These are phyloP conservation scores for Actenoides hombroni DNA, from an alignment of 2,113 vertebrate species.

Conservation along the genomic window DNA sequence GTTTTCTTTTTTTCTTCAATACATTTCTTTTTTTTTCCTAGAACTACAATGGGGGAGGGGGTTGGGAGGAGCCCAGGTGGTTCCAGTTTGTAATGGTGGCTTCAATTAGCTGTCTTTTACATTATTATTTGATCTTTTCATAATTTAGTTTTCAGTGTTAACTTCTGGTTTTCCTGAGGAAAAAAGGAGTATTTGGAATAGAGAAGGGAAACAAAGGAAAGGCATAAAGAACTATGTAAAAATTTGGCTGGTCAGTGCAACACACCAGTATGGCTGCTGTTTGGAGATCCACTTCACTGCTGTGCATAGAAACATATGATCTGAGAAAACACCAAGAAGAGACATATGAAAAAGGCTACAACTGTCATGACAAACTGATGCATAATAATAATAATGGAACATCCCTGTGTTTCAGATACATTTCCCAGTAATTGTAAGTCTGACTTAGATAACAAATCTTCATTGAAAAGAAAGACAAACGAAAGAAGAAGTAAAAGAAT, in stretches of 20 bases:
- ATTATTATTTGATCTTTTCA: not conserved
- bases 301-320: not conserved
- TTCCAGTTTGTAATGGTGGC: not conserved
- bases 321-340: not conserved
- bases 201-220: not conserved
- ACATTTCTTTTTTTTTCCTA: not conserved
- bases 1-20: not conserved
- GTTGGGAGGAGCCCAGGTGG: rapidly evolving
- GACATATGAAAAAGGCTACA: not conserved
- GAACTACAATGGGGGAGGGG: not conserved
- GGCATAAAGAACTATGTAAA: not conserved
- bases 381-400: not conserved
- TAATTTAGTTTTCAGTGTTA: not conserved
- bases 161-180: not conserved
- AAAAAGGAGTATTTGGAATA: not conserved
- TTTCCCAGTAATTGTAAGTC: not conserved
- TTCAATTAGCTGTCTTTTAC: not conserved
- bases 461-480: not conserved
- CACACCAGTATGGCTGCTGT: too few relatives aligned
- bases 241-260: not conserved
- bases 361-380: not conserved
- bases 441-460: not conserved
- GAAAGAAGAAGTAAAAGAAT: not conserved
- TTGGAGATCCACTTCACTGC: not conserved
- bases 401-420: not conserved